These are phyloP conservation scores for Dinomys branickii DNA, from an alignment of 2,113 vertebrate species.

Conservation along the genomic window DNA sequence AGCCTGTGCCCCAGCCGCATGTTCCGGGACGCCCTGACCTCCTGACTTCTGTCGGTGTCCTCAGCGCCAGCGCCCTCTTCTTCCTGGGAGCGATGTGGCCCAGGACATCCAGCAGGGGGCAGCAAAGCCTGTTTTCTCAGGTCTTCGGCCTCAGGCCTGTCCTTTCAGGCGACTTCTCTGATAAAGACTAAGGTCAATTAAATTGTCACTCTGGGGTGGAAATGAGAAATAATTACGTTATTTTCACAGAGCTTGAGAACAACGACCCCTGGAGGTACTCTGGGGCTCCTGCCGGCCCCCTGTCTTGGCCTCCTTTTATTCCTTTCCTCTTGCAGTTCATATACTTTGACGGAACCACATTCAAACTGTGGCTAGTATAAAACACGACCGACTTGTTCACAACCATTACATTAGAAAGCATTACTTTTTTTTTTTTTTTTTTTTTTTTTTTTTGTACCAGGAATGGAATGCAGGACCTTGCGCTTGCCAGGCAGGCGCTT, in stretches of 20 bases:
- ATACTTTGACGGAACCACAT: background rate
- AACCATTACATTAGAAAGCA: background rate
- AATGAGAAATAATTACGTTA: background rate
- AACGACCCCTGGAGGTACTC: background rate
- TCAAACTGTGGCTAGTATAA: background rate
- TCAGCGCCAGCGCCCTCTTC: rapidly evolving
- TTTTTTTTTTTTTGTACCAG: too few species aligned
- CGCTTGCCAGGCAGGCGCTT: too few species aligned
- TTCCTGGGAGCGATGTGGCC: background rate
- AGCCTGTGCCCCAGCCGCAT: too few species aligned
- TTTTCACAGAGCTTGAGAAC: background rate
- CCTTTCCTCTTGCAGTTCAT: background rate
- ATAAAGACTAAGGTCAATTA: background rate
- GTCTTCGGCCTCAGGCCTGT: background rate
- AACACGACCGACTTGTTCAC: background rate
- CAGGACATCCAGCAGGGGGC: conserved; percentile 62
- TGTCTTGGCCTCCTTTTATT: background rate
- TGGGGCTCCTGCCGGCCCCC: background rate
- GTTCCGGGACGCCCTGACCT: too few species aligned
- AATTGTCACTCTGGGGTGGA: background rate
- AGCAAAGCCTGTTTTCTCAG: conserved; percentile 51
- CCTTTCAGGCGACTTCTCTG: background rate
- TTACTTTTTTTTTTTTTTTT: too few species aligned
- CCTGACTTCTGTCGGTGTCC: background rate
- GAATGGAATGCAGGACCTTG: too few species aligned